phyloP scores from a whole-genome alignment of 2,113 vertebrate genomes.

The Gallinago media region DNA sequence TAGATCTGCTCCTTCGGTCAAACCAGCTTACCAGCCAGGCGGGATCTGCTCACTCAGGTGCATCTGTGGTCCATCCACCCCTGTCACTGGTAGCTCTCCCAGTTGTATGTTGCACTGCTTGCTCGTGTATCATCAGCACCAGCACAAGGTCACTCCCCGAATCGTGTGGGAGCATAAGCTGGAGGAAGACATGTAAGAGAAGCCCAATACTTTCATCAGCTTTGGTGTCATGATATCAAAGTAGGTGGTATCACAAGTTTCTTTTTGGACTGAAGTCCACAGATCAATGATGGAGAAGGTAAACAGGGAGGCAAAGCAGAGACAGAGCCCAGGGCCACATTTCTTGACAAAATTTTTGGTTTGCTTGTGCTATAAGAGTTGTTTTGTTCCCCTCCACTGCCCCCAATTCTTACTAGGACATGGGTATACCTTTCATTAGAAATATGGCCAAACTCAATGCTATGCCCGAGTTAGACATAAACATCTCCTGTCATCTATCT shows the following conservation, averaged over 20 bases:
- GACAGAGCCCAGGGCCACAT: neutral
- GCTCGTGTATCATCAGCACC: fast-evolving
- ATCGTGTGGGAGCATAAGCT: fast-evolving
- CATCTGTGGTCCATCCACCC: neutral
- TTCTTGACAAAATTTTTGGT: neutral
- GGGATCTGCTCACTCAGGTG: neutral
- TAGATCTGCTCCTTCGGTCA: neutral
- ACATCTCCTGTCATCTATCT: neutral
- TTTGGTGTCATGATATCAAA: neutral
- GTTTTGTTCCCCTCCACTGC: neutral
- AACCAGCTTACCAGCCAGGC: neutral
- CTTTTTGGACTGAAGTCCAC: neutral
- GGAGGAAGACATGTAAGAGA: neutral
- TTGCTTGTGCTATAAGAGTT: neutral
- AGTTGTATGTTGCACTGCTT: fast-evolving
- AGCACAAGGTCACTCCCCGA: neutral
- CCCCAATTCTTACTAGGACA: neutral
- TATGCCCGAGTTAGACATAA: neutral
- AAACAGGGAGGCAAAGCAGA: neutral
- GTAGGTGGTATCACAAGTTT: neutral
- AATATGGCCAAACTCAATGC: neutral
- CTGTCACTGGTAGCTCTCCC: neutral
- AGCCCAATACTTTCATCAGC: neutral
- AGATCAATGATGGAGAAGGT: neutral
- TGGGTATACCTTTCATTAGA: neutral